Conservation (phyloP, 2,113 vertebrate species). For the Sula dactylatra region DNA sequence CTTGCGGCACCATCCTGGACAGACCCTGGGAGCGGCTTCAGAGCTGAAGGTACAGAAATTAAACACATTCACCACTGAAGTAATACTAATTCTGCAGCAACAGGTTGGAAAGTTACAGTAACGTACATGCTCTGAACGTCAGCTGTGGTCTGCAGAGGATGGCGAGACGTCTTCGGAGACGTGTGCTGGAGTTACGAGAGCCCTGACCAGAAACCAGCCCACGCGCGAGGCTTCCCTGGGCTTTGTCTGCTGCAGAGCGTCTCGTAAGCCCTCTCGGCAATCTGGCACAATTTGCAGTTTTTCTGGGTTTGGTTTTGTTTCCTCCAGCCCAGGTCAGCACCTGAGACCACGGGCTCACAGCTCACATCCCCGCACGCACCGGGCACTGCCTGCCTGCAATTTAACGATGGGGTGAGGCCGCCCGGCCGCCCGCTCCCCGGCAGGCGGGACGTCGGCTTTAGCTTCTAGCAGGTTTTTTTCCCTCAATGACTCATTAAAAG, state of each 20-base stretch:
- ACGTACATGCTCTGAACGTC: neutral
- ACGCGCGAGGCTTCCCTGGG: neutral
- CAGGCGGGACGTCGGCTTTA: neutral
- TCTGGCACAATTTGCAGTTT: constrained; percentile 63
- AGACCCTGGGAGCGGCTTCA: neutral
- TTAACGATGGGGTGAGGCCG: neutral
- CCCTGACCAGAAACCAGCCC: neutral
- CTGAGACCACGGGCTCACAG: neutral
- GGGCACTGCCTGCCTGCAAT: neutral
- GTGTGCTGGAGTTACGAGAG: neutral
- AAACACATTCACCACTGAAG: neutral
- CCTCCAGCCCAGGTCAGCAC: neutral
- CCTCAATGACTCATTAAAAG: neutral
- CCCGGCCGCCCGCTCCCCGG: neutral
- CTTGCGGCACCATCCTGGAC: neutral
- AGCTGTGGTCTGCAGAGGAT: constrained; percentile 17
- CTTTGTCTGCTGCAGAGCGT: neutral
- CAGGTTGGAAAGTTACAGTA: neutral
- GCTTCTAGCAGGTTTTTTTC: neutral
- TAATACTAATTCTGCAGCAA: neutral
- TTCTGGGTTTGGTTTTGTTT: constrained; percentile 3
- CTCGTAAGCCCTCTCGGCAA: neutral
- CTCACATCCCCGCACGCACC: neutral
- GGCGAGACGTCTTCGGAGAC: neutral
- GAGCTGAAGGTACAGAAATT: neutral